Evolutionary conservation across 2,888 invertebrate species (phyloP).

Genomic region (Sesia apiformis): DNA sequence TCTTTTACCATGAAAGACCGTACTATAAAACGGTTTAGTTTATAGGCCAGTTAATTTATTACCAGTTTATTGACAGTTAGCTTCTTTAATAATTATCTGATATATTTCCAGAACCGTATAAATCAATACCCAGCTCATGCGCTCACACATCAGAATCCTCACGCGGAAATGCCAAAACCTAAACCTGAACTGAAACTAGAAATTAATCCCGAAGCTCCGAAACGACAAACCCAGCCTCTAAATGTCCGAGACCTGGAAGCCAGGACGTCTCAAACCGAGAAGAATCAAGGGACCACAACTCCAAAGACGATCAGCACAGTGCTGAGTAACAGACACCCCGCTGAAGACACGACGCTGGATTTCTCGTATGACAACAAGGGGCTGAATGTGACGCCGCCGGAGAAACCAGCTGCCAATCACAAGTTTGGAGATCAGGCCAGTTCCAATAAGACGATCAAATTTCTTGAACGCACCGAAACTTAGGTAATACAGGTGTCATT

Average conservation of each 20-base stretch:
- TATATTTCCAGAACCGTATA: conserved; percentile 50
- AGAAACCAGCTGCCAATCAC: conserved; percentile 44
- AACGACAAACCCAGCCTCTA: conserved; percentile 45
- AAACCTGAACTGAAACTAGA: conserved; percentile 58
- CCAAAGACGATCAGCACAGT: conserved; percentile 81
- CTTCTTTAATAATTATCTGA: too few relatives aligned
- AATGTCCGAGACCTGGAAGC: conserved; percentile 52
- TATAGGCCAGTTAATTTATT: too few relatives aligned
- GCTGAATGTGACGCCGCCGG: conserved; percentile 79
- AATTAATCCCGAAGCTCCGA: conserved; percentile 56
- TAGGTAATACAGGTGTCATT: too few relatives aligned
- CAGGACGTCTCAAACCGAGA: conserved; percentile 57
- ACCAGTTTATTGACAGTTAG: too few relatives aligned
- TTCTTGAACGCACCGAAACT: conserved; percentile 8
- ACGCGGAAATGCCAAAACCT: conserved; percentile 58
- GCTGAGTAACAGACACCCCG: conserved; percentile 81
- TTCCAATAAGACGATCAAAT: conserved; percentile 25
- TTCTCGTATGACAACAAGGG: conserved; percentile 87
- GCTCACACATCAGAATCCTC: conserved; percentile 62
- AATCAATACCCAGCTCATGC: conserved; percentile 54
- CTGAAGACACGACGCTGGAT: conserved; percentile 84
- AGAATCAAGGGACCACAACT: conserved; percentile 73
- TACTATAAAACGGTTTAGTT: too few relatives aligned
- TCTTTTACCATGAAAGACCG: too few relatives aligned
- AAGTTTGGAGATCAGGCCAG: conserved; percentile 43